Conservation (phyloP, 2,888 invertebrate species). For the Sycophila texana region DNA sequence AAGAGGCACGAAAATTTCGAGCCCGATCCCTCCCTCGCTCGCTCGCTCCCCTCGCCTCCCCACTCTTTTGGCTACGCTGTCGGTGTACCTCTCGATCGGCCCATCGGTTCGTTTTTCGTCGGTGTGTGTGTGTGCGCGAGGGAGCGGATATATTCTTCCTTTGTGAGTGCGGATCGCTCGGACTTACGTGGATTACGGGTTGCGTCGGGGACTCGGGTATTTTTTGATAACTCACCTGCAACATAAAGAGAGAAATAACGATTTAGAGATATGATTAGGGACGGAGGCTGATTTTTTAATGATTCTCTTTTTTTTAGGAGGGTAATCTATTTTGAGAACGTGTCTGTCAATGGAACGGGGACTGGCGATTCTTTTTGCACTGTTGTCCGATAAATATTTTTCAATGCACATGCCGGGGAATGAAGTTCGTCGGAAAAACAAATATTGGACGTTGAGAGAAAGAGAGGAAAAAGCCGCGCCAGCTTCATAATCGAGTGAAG, state of each 20-base stretch:
- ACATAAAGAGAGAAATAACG: conserved; percentile 16
- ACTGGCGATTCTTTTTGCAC: conserved; percentile 5
- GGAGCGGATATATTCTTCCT: neutral
- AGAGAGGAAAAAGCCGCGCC: neutral
- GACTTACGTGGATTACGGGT: neutral
- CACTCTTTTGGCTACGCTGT: neutral
- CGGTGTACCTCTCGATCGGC: conserved; percentile 1
- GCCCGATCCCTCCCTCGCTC: neutral
- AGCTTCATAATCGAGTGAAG: neutral
- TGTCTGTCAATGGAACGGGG: neutral
- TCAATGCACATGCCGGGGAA: conserved; percentile 18
- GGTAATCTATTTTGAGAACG: neutral
- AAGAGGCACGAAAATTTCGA: conserved; percentile 50
- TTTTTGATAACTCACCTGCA: conserved; percentile 38
- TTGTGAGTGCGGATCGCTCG: neutral
- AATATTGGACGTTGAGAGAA: conserved; percentile 32
- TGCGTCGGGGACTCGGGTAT: neutral
- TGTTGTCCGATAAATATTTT: conserved; percentile 36
- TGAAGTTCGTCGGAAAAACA: conserved; percentile 32
- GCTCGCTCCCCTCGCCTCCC: conserved; percentile 10
- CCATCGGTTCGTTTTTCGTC: neutral
- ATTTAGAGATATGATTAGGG: neutral
- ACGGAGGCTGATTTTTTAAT: neutral
- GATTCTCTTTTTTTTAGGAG: neutral
- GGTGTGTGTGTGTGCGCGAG: neutral